Percentiles rank a stretch among this genome's conserved stretches.
Conservation (phyloP, 2,888 invertebrate genomes). For the Tipula unca region DNA sequence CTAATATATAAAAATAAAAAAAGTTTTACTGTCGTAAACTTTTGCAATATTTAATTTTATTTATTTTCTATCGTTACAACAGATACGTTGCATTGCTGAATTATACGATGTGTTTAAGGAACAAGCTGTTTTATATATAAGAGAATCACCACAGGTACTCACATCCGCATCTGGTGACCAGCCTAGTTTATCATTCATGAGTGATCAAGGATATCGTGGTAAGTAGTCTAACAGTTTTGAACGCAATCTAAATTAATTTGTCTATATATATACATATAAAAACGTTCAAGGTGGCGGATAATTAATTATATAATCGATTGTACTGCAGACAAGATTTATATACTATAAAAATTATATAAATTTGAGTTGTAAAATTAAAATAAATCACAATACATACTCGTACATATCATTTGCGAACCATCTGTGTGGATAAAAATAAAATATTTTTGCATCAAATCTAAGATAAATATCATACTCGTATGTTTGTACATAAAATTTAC, state of each 20-base stretch:
- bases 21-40: background rate
- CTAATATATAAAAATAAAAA: background rate
- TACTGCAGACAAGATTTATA: too few species aligned
- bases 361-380: too few species aligned
- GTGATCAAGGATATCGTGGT: conserved; percentile 17
- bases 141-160: conserved; percentile 1
- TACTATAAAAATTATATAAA: too few species aligned
- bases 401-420: background rate
- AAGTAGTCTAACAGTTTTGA: background rate
- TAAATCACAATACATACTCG: too few species aligned
- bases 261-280: background rate
- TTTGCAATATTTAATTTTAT: background rate
- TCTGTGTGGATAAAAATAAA: background rate
- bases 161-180: conserved; percentile 8
- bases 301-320: background rate
- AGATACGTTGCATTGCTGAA: conserved; percentile 8
- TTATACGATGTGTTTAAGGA: conserved; percentile 14
- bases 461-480: background rate
- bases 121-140: conserved; percentile 14
- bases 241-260: background rate
- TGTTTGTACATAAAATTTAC: background rate
- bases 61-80: background rate
- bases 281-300: too few species aligned
- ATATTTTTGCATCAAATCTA: background rate
- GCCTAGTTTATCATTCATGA: conserved; percentile 19